Evolutionary conservation across 2,888 invertebrate species (phyloP).

Genomic region (Elgonia sp.): DNA sequence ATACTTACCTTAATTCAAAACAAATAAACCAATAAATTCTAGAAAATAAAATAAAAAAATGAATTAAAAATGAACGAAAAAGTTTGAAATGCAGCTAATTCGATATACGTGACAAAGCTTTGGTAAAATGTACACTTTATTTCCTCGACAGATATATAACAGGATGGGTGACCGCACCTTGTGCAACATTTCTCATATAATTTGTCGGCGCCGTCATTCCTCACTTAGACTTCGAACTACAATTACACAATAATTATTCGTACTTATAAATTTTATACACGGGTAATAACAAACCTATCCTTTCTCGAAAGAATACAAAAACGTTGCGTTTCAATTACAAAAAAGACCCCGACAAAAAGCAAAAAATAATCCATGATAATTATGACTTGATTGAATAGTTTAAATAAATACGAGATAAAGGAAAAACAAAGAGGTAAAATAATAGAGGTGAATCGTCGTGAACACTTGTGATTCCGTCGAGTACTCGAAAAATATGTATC

Average conservation of each 20-base stretch:
- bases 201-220: conserved; percentile 60
- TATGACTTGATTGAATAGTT: neutral
- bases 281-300: conserved; percentile 65
- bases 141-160: conserved; percentile 67
- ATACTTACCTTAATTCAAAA: too few species aligned
- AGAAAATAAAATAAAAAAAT: too few species aligned
- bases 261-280: conserved; percentile 73
- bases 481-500: conserved; percentile 74
- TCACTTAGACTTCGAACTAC: conserved; percentile 68
- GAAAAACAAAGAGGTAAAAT: conserved; percentile 2
- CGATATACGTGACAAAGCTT: conserved; percentile 20
- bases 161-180: conserved; percentile 37
- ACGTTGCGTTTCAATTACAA: conserved; percentile 41
- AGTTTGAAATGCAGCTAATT: too few species aligned
- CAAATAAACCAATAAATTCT: too few species aligned
- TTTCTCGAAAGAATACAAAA: conserved; percentile 37
- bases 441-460: conserved; percentile 49
- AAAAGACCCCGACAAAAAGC: conserved; percentile 35
- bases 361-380: conserved; percentile 36
- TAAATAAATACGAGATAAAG: neutral
- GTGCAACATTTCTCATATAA: conserved; percentile 66
- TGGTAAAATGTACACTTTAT: conserved; percentile 73
- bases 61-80: too few species aligned
- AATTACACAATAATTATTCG: conserved; percentile 73
- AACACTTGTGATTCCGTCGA: conserved; percentile 67